Conservation (phyloP, 2,888 invertebrate genomes). For the Drosophila putrida region DNA sequence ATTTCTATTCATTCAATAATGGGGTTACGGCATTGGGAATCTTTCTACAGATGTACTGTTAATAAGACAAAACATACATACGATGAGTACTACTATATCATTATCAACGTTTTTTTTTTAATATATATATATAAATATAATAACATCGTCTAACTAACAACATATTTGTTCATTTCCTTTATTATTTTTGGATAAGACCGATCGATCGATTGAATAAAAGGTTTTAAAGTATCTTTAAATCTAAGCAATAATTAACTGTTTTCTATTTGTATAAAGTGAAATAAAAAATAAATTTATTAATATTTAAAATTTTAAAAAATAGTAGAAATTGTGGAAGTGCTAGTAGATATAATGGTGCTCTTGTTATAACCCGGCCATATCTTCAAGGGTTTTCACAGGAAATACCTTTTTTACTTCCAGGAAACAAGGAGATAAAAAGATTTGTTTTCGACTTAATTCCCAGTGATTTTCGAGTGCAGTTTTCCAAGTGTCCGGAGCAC, state of each 20-base stretch:
- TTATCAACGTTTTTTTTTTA: conserved; percentile 7
- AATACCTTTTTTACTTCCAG: no score
- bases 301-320: background rate
- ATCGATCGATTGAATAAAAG: conserved; percentile 40
- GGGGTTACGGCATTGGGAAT: conserved; percentile 47
- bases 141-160: conserved; percentile 32
- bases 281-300: conserved; percentile 53
- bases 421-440: no score
- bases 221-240: conserved; percentile 45
- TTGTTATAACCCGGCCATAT: no score
- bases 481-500: no score
- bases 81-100: conserved; percentile 12
- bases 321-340: no score
- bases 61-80: conserved; percentile 29
- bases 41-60: conserved; percentile 28
- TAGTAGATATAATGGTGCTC: no score
- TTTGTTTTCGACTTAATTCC: no score
- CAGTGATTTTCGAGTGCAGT: no score
- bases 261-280: conserved; percentile 77
- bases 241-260: conserved; percentile 76
- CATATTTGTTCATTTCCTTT: conserved; percentile 16
- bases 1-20: conserved; percentile 34
- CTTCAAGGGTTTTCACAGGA: no score
- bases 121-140: background rate
- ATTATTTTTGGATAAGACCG: conserved; percentile 26